These are phyloP conservation scores for Chaetophractus vellerosus DNA, from an alignment of 2,797 vertebrate species.

Conservation along the genomic window DNA sequence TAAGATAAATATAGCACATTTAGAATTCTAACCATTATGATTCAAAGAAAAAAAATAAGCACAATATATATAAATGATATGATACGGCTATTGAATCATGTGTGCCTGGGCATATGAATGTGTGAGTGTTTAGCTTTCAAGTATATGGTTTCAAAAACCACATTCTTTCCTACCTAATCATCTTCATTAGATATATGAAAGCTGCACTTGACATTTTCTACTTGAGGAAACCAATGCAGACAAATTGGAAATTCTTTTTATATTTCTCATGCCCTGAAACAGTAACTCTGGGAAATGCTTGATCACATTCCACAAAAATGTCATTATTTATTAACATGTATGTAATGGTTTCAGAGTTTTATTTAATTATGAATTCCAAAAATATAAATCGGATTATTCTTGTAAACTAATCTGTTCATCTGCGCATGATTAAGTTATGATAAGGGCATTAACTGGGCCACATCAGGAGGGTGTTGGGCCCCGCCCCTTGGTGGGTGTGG, in stretches of 20 bases:
- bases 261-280: constrained; percentile 73
- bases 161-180: constrained; percentile 67
- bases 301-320: neutral
- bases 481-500: too few relatives aligned
- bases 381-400: too few relatives aligned
- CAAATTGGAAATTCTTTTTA: constrained; percentile 82
- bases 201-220: constrained; percentile 77
- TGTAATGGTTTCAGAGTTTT: too few relatives aligned
- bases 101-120: neutral
- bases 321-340: constrained; percentile 50
- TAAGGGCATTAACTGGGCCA: too few relatives aligned
- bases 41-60: constrained; percentile 2
- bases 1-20: neutral
- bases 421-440: too few relatives aligned
- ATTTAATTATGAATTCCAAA: too few relatives aligned
- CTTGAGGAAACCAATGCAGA: constrained; percentile 77
- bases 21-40: neutral
- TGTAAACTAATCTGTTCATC: too few relatives aligned
- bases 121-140: neutral
- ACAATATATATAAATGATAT: neutral
- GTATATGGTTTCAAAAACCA: constrained; percentile 65
- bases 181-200: constrained; percentile 78
- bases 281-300: constrained; percentile 62
- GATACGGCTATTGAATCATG: neutral
- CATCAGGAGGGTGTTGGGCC: too few relatives aligned